Evolutionary conservation across 2,113 vertebrate genomes (phyloP), one percentile per base, ranked within the genome.

Genomic region (Bostrychus sinensis): DNA sequence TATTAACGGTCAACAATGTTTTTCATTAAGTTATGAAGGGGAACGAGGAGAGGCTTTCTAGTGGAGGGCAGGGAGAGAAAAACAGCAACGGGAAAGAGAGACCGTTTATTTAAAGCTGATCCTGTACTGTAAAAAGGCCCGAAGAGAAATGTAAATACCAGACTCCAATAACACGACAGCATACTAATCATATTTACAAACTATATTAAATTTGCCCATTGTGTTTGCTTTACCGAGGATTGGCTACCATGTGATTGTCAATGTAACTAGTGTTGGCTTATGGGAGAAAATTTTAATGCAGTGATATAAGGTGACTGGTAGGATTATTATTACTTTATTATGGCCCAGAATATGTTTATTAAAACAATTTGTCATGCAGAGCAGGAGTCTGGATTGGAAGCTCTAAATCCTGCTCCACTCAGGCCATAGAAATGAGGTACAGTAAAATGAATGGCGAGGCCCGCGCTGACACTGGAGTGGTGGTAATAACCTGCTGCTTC

Each of bases 311-410:
- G 95, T 95, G 95, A 98, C 95, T 95, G 92, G 90, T 92, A 90
- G 94, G 93, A 94, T 97, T 97, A 98, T 98, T 98, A 99, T 98
- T 97, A 96, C 96, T 96, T 95, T 97, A 98, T 98, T 98, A 99
- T 99, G 95, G 98, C 93, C 95, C 94, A 90, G 93, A 96, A 97
- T 99, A 98, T 99, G 96, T 99, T 99, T 99, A 99, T 99, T 99
- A 99, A 99, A 99, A 97, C 96, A 97, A 99, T 99, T 98, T 98
- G 95, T 99, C 96, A 98, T 98, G 95, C 95, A 98, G 96, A 98
- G 95, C 96, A 96, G 96, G 93, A 95, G 92, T 92, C 91, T 92
- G 91, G 94, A 95, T 96, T 94, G 93, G 94, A 93, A 95, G 95
- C 96, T 96, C 96, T 98, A 98, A 97, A 98, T 98, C 91, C 92